These are phyloP conservation scores for Corythaixoides concolor DNA, from an alignment of 2,113 vertebrate species.

Conservation along the genomic window DNA sequence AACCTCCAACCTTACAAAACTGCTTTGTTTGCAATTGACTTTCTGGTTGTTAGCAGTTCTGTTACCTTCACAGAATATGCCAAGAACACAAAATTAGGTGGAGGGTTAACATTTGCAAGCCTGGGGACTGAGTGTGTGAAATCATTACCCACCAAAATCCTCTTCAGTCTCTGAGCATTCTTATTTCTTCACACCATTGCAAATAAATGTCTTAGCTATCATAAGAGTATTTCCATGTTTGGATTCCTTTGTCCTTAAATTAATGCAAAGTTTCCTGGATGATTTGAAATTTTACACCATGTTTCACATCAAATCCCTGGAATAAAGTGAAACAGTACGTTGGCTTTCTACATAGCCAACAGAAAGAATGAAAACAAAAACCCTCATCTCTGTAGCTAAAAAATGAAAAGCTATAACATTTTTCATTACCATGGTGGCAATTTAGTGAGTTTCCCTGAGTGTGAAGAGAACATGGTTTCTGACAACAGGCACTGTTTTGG, in stretches of 20 bases:
- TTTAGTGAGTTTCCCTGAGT: background rate
- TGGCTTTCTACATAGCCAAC: background rate
- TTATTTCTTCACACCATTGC: background rate
- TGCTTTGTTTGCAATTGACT: background rate
- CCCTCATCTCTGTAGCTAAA: background rate
- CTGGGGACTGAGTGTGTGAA: accelerated
- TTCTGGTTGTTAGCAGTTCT: background rate
- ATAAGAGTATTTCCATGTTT: background rate
- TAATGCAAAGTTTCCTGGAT: background rate
- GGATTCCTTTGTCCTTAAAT: background rate
- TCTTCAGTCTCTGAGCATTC: background rate
- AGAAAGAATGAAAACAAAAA: background rate
- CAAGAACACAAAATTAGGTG: background rate
- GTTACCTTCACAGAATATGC: background rate
- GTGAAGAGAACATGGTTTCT: background rate
- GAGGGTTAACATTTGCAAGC: background rate
- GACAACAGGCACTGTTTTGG: background rate
- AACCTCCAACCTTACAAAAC: background rate
- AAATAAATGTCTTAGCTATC: background rate
- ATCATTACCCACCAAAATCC: background rate
- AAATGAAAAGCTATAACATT: background rate
- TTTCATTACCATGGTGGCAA: background rate
- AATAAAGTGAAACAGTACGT: background rate
- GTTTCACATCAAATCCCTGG: background rate
- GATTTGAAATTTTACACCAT: background rate